Evolutionary conservation across 1,140 invertebrate species (phyloP).

Genomic region (Temnothorax nylanderi): DNA sequence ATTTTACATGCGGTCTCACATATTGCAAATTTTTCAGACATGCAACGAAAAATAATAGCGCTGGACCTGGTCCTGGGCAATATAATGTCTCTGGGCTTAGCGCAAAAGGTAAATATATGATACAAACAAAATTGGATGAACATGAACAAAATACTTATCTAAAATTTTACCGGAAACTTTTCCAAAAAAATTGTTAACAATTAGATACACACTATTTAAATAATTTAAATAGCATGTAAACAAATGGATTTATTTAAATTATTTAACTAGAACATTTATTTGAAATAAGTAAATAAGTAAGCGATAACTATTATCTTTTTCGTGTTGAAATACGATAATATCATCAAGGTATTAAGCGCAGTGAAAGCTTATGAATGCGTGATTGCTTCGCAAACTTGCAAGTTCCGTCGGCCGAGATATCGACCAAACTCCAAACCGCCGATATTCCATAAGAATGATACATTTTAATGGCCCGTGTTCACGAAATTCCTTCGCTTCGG

Average conservation of each 20-base stretch:
- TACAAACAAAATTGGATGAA: background rate
- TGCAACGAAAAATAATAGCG: conserved; percentile 85
- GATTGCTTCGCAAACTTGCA: conserved; percentile 24
- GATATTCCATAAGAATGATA: conserved; percentile 65
- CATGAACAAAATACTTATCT: background rate
- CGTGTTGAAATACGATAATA: background rate
- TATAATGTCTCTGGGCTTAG: conserved; percentile 94
- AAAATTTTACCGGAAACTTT: background rate
- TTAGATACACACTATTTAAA: background rate
- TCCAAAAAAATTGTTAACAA: background rate
- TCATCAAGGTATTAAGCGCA: conserved; percentile 1
- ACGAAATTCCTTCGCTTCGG: conserved; percentile 60
- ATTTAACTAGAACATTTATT: background rate
- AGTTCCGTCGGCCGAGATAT: conserved; percentile 63
- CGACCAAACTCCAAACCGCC: conserved; percentile 73
- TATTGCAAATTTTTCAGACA: conserved; percentile 80
- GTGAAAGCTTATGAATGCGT: background rate
- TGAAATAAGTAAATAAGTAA: background rate
- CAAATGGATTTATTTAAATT: background rate
- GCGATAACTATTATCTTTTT: background rate
- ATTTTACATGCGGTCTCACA: background rate
- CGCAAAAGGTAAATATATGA: conserved; percentile 89
- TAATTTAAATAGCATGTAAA: background rate
- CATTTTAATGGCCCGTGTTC: conserved; percentile 48
- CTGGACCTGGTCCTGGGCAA: conserved; percentile 94